Percentiles rank a stretch among this genome's conserved stretches.
Conservation (phyloP, 2,888 invertebrate species). For the Cheilosia scutellata region DNA sequence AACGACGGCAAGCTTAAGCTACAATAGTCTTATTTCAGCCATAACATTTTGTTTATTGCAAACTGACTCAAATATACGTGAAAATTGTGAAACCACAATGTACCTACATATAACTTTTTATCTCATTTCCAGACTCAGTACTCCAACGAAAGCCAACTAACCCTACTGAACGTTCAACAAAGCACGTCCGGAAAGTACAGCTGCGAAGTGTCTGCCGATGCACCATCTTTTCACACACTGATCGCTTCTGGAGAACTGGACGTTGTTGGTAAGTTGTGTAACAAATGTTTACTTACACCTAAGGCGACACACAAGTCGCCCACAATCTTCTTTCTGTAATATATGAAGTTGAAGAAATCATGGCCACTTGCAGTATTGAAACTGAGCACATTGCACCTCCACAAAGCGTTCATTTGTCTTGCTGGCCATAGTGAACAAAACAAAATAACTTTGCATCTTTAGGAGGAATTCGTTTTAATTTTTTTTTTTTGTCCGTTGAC, state of each 20-base stretch:
- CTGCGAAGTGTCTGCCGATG: slow-evolving; percentile 84
- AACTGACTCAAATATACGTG: too few relatives aligned
- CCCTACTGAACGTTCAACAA: slow-evolving; percentile 82
- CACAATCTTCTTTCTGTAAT: slow-evolving; percentile 11
- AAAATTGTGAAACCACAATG: too few relatives aligned
- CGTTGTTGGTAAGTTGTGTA: slow-evolving; percentile 83
- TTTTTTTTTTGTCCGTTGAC: slow-evolving; percentile 9
- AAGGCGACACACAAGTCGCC: slow-evolving; percentile 28
- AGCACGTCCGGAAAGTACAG: slow-evolving; percentile 83
- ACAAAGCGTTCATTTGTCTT: slow-evolving; percentile 12
- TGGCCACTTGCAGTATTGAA: slow-evolving; percentile 18
- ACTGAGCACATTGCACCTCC: not conserved
- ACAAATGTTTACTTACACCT: slow-evolving; percentile 20
- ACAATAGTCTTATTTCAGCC: too few relatives aligned
- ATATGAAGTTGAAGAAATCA: slow-evolving; percentile 19
- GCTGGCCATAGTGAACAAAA: slow-evolving; percentile 2
- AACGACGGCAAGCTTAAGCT: too few relatives aligned
- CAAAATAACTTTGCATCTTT: slow-evolving; percentile 50
- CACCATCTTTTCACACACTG: slow-evolving; percentile 84
- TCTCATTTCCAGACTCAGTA: slow-evolving; percentile 73
- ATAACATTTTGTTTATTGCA: too few relatives aligned
- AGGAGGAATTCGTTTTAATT: not conserved
- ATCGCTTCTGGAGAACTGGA: slow-evolving; percentile 83
- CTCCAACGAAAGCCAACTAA: slow-evolving; percentile 84
- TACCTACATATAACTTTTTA: not conserved